phyloP scores from a whole-genome alignment of 2,113 vertebrate genomes.

The Rutilus rutilus region DNA sequence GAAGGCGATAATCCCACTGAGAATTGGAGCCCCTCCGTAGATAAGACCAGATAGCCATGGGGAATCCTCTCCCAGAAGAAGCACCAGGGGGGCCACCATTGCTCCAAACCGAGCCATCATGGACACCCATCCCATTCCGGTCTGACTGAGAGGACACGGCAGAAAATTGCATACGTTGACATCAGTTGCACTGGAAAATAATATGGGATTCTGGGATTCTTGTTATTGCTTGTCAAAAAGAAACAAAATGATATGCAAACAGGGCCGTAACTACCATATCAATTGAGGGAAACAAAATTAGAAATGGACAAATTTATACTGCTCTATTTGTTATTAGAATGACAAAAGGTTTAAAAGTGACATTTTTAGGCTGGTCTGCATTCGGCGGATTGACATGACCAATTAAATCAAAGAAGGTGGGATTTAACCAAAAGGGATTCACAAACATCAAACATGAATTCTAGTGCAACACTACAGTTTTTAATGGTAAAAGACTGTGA shows the following conservation, averaged over 20 bases:
- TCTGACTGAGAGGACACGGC: slow-evolving; percentile 74
- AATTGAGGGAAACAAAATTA: not conserved
- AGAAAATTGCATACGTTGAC: not conserved
- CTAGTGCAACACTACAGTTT: too few species aligned
- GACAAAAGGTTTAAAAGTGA: not conserved
- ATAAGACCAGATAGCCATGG: slow-evolving; percentile 77
- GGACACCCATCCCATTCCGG: slow-evolving; percentile 78
- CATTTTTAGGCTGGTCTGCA: not conserved
- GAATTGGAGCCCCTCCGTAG: slow-evolving; percentile 75
- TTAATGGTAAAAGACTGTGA: not conserved
- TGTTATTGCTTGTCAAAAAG: not conserved
- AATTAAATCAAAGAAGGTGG: not conserved
- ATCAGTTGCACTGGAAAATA: not conserved
- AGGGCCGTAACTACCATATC: not conserved
- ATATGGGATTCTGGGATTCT: not conserved
- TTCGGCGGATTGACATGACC: not conserved
- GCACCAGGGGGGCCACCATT: slow-evolving; percentile 81
- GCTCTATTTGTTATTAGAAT: not conserved
- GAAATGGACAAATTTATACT: not conserved
- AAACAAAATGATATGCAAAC: not conserved
- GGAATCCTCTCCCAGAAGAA: slow-evolving; percentile 66
- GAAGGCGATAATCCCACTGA: slow-evolving; percentile 71
- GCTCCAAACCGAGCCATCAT: slow-evolving; percentile 79
- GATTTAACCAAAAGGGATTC: not conserved
- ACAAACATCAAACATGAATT: too few species aligned